Evolutionary conservation across 2,888 invertebrate species (phyloP).

Genomic region (Lydus trimaculatus): DNA sequence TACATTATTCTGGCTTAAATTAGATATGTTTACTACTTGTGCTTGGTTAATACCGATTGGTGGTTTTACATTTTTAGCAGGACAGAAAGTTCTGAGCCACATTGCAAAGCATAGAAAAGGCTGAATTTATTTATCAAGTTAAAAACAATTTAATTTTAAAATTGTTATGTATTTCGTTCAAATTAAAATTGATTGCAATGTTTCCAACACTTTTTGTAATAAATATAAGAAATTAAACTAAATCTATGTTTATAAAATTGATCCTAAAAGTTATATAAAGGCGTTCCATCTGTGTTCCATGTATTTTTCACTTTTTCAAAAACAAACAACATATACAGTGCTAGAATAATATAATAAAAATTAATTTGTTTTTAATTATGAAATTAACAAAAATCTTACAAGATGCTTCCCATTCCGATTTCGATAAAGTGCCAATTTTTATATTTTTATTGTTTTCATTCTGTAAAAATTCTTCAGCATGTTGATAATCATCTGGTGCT

Average conservation of each 20-base stretch:
- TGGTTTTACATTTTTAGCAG: conserved; percentile 89
- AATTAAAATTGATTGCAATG: not conserved
- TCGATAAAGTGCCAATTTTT: conserved; percentile 82
- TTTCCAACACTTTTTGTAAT: conserved; percentile 5
- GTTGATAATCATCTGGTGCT: conserved; percentile 72
- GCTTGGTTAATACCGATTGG: conserved; percentile 88
- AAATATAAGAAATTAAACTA: not conserved
- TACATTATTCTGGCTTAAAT: conserved; percentile 88
- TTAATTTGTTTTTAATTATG: not conserved
- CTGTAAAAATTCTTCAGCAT: conserved; percentile 70
- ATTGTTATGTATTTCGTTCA: not conserved
- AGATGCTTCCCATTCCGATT: conserved; percentile 92
- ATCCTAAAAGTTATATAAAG: conserved; percentile 61
- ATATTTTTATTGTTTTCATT: conserved; percentile 54
- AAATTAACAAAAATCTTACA: conserved; percentile 68
- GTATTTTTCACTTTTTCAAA: conserved; percentile 79
- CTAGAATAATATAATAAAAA: conserved; percentile 63
- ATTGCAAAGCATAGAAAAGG: conserved; percentile 67
- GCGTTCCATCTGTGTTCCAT: conserved; percentile 71
- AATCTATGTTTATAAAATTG: not conserved
- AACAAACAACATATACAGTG: conserved; percentile 82
- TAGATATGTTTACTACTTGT: conserved; percentile 96
- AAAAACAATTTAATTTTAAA: not conserved
- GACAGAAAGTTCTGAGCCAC: conserved; percentile 87
- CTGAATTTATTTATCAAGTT: conserved; percentile 11